phyloP scores from a whole-genome alignment of 2,113 vertebrate species.

The Sylvietta virens region DNA sequence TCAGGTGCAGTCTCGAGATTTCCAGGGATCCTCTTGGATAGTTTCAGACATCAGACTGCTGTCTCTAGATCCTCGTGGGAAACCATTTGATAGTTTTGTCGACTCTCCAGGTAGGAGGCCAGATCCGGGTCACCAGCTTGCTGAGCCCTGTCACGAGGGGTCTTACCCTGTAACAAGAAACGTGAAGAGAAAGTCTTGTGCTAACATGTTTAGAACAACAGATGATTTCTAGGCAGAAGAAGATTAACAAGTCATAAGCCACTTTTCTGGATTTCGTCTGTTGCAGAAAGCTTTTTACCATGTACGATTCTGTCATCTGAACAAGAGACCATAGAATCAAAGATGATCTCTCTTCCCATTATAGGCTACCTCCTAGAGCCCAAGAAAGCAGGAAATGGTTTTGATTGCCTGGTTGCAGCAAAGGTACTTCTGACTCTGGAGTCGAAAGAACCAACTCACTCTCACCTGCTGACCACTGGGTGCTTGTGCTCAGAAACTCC shows the following conservation, averaged over 20 bases:
- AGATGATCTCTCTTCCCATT: not conserved
- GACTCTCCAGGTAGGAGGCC: slow-evolving; percentile 81
- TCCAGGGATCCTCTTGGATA: not conserved
- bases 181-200: not conserved
- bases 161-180: slow-evolving; percentile 81
- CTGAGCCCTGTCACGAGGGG: slow-evolving; percentile 85
- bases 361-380: not conserved
- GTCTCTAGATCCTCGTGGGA: slow-evolving; percentile 92
- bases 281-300: not conserved
- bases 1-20: slow-evolving; percentile 28
- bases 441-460: not conserved
- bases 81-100: slow-evolving; percentile 72
- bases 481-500: not conserved
- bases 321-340: not conserved
- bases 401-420: not conserved
- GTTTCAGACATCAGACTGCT: slow-evolving; percentile 83
- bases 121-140: slow-evolving; percentile 88
- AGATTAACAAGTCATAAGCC: not conserved
- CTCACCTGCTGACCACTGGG: not conserved
- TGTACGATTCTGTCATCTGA: not conserved
- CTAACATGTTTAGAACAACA: not conserved
- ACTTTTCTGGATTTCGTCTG: not conserved
- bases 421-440: not conserved
- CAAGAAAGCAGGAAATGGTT: not conserved
- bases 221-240: not conserved